Evolutionary conservation across 2,113 vertebrate species (phyloP).

Genomic region (Catharus minimus): DNA sequence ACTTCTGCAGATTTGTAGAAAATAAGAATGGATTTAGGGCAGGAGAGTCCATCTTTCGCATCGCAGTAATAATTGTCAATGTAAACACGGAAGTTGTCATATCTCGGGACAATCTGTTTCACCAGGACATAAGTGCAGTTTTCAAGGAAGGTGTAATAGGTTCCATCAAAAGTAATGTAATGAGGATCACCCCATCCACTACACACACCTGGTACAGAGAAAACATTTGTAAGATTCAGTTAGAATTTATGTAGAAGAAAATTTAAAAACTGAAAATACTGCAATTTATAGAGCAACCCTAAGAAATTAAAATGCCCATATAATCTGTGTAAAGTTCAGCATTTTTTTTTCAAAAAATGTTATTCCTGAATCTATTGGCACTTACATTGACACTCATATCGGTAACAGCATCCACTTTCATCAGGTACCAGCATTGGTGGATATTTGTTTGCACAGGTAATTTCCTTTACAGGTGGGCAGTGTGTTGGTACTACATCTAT

Average conservation of each 20-base stretch:
- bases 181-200: conserved; percentile 81
- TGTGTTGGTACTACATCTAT: conserved; percentile 70
- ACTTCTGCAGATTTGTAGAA: conserved; percentile 73
- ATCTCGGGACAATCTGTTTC: conserved; percentile 79
- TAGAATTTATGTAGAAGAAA: not conserved
- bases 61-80: conserved; percentile 79
- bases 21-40: conserved; percentile 77
- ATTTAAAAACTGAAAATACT: not conserved
- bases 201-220: conserved; percentile 80
- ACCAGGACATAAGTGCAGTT: conserved; percentile 88
- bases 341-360: too few relatives aligned
- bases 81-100: conserved; percentile 78
- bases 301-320: not conserved
- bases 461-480: conserved; percentile 76
- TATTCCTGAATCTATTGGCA: not conserved
- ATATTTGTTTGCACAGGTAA: conserved; percentile 84
- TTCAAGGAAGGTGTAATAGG: conserved; percentile 79
- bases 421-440: conserved; percentile 76
- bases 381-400: conserved; percentile 91
- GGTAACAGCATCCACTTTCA: conserved; percentile 79
- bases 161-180: conserved; percentile 89
- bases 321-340: not conserved
- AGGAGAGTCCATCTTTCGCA: conserved; percentile 69
- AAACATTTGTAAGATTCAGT: not conserved
- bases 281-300: not conserved